Percentiles rank a stretch among this genome's conserved stretches.
phyloP scores from a whole-genome alignment of 2,113 vertebrate species.

The Grammomys surdaster region DNA sequence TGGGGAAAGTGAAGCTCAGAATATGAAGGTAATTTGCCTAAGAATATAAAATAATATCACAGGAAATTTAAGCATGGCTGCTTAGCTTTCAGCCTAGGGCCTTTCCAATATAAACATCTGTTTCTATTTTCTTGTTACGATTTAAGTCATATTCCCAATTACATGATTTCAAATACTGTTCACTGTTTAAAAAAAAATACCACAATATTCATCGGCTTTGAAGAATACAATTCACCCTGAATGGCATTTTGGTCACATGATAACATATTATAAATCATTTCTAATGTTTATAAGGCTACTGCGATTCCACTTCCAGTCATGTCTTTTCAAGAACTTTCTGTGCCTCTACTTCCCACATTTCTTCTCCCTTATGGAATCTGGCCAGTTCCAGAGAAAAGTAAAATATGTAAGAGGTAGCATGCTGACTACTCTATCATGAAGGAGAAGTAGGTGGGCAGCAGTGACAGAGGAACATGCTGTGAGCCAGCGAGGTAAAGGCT shows the following conservation, averaged over 20 bases:
- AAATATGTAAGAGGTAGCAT: slow-evolving; percentile 28
- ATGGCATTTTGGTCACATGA: slow-evolving; percentile 9
- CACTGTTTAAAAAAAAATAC: slow-evolving; percentile 39
- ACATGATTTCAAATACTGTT: slow-evolving; percentile 53
- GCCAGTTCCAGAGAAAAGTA: slow-evolving; percentile 32
- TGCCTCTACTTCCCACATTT: background rate
- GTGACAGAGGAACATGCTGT: slow-evolving; percentile 36
- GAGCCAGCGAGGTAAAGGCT: background rate
- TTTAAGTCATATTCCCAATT: slow-evolving; percentile 67
- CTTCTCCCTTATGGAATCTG: background rate
- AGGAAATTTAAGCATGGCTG: background rate
- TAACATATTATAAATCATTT: background rate
- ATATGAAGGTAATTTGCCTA: background rate
- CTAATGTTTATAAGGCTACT: background rate
- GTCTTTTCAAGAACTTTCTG: background rate
- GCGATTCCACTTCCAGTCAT: background rate
- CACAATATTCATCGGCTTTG: slow-evolving; percentile 35
- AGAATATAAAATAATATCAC: background rate
- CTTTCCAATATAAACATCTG: slow-evolving; percentile 66
- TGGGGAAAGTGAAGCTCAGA: background rate
- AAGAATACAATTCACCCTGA: slow-evolving; percentile 30
- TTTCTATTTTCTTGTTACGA: slow-evolving; percentile 64
- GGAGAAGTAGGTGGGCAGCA: slow-evolving; percentile 36
- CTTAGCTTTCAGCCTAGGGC: background rate
- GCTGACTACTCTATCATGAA: background rate